Base-by-base conservation (phyloP, 2,797 vertebrate species). In the Gobio occitaniae region DNA sequence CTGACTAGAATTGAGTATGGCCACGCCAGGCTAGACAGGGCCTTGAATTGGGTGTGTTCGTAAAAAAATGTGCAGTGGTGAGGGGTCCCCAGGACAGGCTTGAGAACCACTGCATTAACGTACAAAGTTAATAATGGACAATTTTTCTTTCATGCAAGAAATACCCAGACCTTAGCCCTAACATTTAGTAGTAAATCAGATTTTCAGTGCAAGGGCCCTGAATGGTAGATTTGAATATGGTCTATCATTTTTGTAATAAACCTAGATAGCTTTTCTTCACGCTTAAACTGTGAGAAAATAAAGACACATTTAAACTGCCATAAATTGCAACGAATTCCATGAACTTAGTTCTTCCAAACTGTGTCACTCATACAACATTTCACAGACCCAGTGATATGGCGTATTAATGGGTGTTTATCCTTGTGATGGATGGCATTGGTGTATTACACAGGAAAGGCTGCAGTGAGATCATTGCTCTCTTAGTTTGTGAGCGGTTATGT, bases 391-490 rank as follows among this genome's bases (percentile, higher is more conserved):
- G 70, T 82, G 81, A 86, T 90, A 87, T 80, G 84, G 36, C 48
- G 13, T 32, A 77, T 86, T 84, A 70, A 82, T 88, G 70, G 10
- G 19, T 76, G 81, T 88, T 87, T 88, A 83, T 50, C 59, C 84
- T 36, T 82, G 78, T 86, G 89, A 90, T 90, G 87, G 82, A 90
- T 83, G 71, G 76, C 54, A 10, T 68, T 82, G 61, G 71, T 84
- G 25, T 82, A 65, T 79, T 76, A 72, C 38, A 79, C 38, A 71
- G 82, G 82, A 88, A 89, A 89, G 84, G 82, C 76, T 65, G 71
- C 48, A 68, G 65, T 88, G 90, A 90, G 87, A 68, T 91, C 88
- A 90, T 82, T 74, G 48, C 52, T 68, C 29, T 50, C 52, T 66
- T 52, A 44, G 61, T 65, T 78, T 87, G 82, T 66, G 83, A 84